Evolutionary conservation across 2,888 invertebrate species (phyloP).

Genomic region (Papilio elwesi): DNA sequence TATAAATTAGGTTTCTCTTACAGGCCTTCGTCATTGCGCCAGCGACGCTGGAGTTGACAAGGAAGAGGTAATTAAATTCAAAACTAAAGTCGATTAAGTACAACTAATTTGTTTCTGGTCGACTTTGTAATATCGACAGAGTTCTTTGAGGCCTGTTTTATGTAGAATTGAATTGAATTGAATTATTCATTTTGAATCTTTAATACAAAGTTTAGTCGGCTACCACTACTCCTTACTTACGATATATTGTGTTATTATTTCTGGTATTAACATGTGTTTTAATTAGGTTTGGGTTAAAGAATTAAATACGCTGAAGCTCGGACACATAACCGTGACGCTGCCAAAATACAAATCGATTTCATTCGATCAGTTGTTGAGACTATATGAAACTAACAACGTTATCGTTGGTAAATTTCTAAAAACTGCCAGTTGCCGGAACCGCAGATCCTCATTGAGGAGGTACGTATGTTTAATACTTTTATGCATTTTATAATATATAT

Average conservation of each 20-base stretch:
- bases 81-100: too few relatives aligned
- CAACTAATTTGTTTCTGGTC: too few relatives aligned
- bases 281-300: conserved; percentile 7
- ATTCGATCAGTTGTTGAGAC: conserved; percentile 64
- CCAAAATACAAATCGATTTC: conserved; percentile 72
- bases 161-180: too few relatives aligned
- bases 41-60: conserved; percentile 9
- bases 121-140: too few relatives aligned
- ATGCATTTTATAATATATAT: too few relatives aligned
- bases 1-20: neutral
- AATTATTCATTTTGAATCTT: too few relatives aligned
- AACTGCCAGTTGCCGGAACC: conserved; percentile 15
- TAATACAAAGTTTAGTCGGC: too few relatives aligned
- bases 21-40: conserved; percentile 15
- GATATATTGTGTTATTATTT: too few relatives aligned
- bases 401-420: conserved; percentile 11
- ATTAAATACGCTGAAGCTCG: conserved; percentile 9
- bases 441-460: neutral
- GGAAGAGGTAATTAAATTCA: neutral
- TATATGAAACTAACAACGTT: conserved; percentile 51
- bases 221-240: too few relatives aligned
- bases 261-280: neutral
- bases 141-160: too few relatives aligned
- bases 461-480: neutral
- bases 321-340: conserved; percentile 44